These are phyloP conservation scores for Plumapathes pennacea DNA, from an alignment of 92 coral and sea anemone species.

Conservation along the genomic window DNA sequence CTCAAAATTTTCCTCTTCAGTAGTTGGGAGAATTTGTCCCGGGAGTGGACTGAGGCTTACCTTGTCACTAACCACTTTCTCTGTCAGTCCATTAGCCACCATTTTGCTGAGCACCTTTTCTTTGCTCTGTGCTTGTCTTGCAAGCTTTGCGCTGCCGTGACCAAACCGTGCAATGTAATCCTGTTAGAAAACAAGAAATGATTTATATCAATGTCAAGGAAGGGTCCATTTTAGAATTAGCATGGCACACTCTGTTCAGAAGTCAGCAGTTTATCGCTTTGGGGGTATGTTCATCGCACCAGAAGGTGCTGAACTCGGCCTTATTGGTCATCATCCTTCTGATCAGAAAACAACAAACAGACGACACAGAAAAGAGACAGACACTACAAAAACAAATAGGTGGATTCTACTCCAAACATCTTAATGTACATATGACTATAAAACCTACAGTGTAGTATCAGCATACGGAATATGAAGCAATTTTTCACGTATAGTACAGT, in stretches of 20 bases:
- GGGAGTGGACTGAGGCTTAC: constrained; percentile 49
- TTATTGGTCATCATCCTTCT: constrained; percentile 82
- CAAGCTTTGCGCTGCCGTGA: constrained; percentile 97
- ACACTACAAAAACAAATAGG: neutral
- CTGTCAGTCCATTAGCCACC: constrained; percentile 96
- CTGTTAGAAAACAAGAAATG: constrained; percentile 20
- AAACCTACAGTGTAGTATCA: too few relatives aligned
- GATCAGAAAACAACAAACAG: neutral
- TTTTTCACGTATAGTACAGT: neutral
- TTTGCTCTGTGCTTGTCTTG: constrained; percentile 99
- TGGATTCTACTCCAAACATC: neutral
- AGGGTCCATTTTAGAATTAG: too few relatives aligned
- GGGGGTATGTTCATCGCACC: constrained; percentile 76
- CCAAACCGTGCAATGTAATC: constrained; percentile 99
- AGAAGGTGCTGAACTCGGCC: constrained; percentile 88
- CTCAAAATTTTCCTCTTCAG: too few relatives aligned
- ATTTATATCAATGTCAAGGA: neutral
- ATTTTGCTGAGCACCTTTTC: constrained; percentile 93
- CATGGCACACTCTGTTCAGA: constrained; percentile 38
- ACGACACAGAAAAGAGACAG: neutral
- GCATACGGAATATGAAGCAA: too few relatives aligned
- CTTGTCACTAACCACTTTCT: constrained; percentile 81
- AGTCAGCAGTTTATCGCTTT: constrained; percentile 70
- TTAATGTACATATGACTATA: too few relatives aligned
- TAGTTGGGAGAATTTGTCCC: neutral